These are phyloP conservation scores for Ellobium chinense DNA, from an alignment of 2,888 invertebrate species.

Conservation along the genomic window DNA sequence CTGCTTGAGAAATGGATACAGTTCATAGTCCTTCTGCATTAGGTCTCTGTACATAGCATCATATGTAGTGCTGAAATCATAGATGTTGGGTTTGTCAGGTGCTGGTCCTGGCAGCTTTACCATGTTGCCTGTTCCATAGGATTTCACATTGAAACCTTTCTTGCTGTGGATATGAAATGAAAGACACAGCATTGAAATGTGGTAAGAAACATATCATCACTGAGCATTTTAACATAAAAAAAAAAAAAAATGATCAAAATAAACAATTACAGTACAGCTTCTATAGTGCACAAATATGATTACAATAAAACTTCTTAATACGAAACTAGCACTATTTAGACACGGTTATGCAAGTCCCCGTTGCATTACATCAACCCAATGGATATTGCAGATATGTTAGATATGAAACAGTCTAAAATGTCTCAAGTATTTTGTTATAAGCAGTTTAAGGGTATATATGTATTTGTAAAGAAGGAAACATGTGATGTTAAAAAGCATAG, in stretches of 20 bases:
- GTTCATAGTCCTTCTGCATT: slow-evolving; percentile 91
- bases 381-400: too few relatives aligned
- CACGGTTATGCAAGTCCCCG: too few relatives aligned
- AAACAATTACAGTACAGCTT: background rate
- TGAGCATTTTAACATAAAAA: background rate
- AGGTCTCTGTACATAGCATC: slow-evolving; percentile 97
- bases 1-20: too few relatives aligned
- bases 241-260: background rate
- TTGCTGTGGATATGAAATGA: slow-evolving; percentile 83
- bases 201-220: background rate
- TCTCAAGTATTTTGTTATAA: too few relatives aligned
- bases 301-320: too few relatives aligned
- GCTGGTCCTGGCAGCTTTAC: slow-evolving; percentile 98
- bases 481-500: too few relatives aligned
- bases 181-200: background rate
- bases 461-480: too few relatives aligned
- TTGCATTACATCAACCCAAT: too few relatives aligned
- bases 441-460: too few relatives aligned
- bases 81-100: slow-evolving; percentile 94
- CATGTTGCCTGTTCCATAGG: slow-evolving; percentile 85
- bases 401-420: too few relatives aligned
- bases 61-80: slow-evolving; percentile 97
- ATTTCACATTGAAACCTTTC: slow-evolving; percentile 96
- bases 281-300: too few relatives aligned
- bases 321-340: too few relatives aligned